These are phyloP conservation scores for Schlechtendalia chinensis DNA, from an alignment of 1,140 invertebrate species.

Conservation along the genomic window DNA sequence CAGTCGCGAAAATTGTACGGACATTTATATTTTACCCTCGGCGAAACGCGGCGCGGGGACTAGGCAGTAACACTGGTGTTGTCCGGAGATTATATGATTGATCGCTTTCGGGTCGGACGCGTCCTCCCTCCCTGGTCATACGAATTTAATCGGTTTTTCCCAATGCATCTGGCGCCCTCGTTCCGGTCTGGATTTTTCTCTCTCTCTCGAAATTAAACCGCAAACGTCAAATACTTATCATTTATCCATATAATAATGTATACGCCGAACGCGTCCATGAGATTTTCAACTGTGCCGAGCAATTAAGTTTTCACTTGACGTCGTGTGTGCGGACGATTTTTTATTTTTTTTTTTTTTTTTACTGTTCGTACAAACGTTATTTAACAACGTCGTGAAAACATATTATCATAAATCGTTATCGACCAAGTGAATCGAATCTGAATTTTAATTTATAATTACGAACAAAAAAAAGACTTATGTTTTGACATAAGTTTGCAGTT, in stretches of 20 bases:
- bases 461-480: too few relatives aligned
- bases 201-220: slow-evolving; percentile 33
- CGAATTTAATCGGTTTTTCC: slow-evolving; percentile 49
- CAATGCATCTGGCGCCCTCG: slow-evolving; percentile 39
- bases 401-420: too few relatives aligned
- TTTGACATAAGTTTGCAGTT: too few relatives aligned
- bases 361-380: too few relatives aligned
- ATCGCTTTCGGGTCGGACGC: slow-evolving; percentile 28
- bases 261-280: too few relatives aligned
- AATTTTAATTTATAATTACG: too few relatives aligned
- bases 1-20: not conserved
- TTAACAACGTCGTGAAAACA: too few relatives aligned
- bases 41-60: not conserved
- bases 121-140: slow-evolving; percentile 6
- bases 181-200: not conserved
- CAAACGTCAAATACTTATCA: slow-evolving; percentile 15
- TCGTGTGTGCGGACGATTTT: too few relatives aligned
- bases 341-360: too few relatives aligned
- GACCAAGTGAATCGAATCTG: too few relatives aligned
- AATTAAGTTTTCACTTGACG: too few relatives aligned
- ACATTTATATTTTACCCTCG: slow-evolving; percentile 19
- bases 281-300: too few relatives aligned
- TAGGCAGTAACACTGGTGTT: not conserved
- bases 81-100: slow-evolving; percentile 43
- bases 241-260: not conserved